Percentiles rank a stretch among this genome's conserved stretches.
phyloP scores from a whole-genome alignment of 30 jellyfish, hydroid and myxozoan species.

The Aurelia aurita region DNA sequence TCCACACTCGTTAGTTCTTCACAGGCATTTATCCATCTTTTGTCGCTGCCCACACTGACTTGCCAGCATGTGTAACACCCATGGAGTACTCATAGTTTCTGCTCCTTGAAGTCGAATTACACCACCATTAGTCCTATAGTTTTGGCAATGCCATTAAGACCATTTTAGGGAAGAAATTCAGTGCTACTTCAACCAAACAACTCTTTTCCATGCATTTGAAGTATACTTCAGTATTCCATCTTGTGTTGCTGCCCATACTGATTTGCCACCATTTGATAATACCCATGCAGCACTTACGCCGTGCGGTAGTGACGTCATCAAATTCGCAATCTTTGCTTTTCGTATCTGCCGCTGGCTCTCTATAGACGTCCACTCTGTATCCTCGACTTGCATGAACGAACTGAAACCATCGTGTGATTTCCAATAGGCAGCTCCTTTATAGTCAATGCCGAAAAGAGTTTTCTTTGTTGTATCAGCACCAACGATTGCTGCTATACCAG shows the following conservation, averaged over 20 bases:
- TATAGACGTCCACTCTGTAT: conserved; percentile 16
- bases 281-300: not conserved
- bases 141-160: too few species aligned
- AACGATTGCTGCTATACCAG: conserved; percentile 11
- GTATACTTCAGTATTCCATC: not conserved
- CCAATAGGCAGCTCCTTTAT: not conserved
- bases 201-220: not conserved
- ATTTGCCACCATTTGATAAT: conserved; percentile 3
- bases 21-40: too few species aligned
- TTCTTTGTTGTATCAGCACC: conserved; percentile 26
- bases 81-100: too few species aligned
- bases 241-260: conserved; percentile 27
- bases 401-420: not conserved
- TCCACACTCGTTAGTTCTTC: too few species aligned
- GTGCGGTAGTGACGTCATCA: conserved; percentile 6
- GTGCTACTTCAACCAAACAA: not conserved
- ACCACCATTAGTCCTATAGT: too few species aligned
- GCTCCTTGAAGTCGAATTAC: too few species aligned
- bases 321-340: not conserved
- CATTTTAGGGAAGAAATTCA: too few species aligned
- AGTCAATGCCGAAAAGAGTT: conserved; percentile 17
- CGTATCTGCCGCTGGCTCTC: conserved; percentile 13
- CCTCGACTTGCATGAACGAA: conserved; percentile 14
- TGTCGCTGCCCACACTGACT: too few species aligned
- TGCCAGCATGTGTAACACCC: too few species aligned